Percentiles rank a stretch among this genome's conserved stretches.
phyloP scores from a whole-genome alignment of 2,888 invertebrate species.

The Tenthredo mesomela region DNA sequence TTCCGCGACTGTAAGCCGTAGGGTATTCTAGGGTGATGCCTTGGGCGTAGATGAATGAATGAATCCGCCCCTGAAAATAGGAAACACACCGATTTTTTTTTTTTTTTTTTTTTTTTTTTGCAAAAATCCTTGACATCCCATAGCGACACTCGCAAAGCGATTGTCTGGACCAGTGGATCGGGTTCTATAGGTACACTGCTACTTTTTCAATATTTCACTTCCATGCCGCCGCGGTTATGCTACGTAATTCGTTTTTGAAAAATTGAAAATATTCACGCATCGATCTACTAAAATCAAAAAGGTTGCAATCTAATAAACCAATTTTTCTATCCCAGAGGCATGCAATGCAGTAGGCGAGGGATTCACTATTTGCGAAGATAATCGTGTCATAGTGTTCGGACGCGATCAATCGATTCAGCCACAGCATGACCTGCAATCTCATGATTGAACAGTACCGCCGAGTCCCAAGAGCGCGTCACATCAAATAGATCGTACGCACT shows the following conservation, averaged over 20 bases:
- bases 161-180: conserved; percentile 14
- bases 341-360: not conserved
- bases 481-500: conserved; percentile 41
- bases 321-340: not conserved
- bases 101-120: not conserved
- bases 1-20: not conserved
- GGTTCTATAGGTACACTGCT: not conserved
- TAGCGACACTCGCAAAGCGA: conserved; percentile 19
- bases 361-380: not conserved
- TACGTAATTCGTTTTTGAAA: not conserved
- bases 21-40: conserved; percentile 22
- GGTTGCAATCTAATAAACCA: not conserved
- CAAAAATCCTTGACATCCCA: conserved; percentile 1
- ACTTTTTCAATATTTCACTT: not conserved
- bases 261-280: not conserved
- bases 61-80: conserved; percentile 3
- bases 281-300: not conserved
- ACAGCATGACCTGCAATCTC: conserved; percentile 36
- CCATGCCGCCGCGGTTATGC: not conserved
- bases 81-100: not conserved
- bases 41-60: conserved; percentile 13
- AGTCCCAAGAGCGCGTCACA: conserved; percentile 35
- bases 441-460: conserved; percentile 30
- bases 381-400: conserved; percentile 32
- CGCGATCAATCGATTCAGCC: conserved; percentile 41